These are phyloP conservation scores for Chiridota heheva DNA, from an alignment of 35 echinoderm and acorn worm species.

Conservation along the genomic window DNA sequence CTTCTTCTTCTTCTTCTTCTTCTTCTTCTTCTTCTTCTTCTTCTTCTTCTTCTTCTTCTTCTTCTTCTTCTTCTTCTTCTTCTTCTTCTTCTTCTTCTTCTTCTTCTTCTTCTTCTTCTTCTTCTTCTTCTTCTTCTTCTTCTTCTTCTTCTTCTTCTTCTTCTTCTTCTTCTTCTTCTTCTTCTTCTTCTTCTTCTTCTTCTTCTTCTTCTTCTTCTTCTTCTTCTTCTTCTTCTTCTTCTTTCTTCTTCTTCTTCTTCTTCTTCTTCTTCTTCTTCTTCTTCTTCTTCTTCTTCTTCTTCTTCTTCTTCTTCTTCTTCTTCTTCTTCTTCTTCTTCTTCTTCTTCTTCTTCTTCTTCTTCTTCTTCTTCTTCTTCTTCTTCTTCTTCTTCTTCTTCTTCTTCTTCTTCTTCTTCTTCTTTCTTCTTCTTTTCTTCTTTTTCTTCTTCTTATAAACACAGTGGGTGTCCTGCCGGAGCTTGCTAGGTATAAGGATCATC, in stretches of 20 bases:
- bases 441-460: conserved; percentile 3
- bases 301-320: conserved; percentile 8
- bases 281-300: conserved; percentile 7
- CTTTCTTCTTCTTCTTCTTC: conserved; percentile 7
- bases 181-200: conserved; percentile 8
- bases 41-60: conserved; percentile 9
- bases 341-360: no score
- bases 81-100: conserved; percentile 8
- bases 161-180: conserved; percentile 9
- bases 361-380: no score
- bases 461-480: no score
- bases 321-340: not conserved
- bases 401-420: conserved; percentile 8
- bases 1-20: conserved; percentile 9
- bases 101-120: conserved; percentile 9
- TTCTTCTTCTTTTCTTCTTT: conserved; percentile 10
- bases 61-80: conserved; percentile 8
- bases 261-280: conserved; percentile 4
- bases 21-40: conserved; percentile 8
- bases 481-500: no score
- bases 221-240: conserved; percentile 9
- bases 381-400: conserved; percentile 9
- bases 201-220: conserved; percentile 8
- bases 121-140: conserved; percentile 8
- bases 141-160: conserved; percentile 8